Percentiles rank a stretch among this genome's conserved stretches.
Evolutionary conservation across 1,140 invertebrate species (phyloP).

Genomic region (Branchinecta lindahli): DNA sequence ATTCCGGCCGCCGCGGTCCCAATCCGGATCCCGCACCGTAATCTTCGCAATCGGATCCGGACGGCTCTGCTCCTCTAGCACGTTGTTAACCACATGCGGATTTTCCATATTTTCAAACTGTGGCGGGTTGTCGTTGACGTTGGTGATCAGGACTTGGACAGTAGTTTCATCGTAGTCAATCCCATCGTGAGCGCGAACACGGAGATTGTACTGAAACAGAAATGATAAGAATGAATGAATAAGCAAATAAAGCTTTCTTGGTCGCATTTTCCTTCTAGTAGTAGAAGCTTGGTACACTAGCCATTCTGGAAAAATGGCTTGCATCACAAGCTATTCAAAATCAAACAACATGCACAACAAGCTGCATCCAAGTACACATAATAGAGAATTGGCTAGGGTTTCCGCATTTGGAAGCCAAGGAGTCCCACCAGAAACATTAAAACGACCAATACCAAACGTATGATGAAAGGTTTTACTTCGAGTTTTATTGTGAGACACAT

Average conservation of each 20-base stretch:
- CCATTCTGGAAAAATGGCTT: too few species aligned
- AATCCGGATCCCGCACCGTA: constrained; percentile 69
- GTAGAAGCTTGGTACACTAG: too few species aligned
- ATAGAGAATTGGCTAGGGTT: too few species aligned
- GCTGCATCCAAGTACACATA: too few species aligned
- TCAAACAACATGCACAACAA: too few species aligned
- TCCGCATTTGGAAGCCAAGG: too few species aligned
- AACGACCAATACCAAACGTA: too few species aligned
- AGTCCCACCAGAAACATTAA: too few species aligned
- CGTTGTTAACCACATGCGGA: constrained; percentile 11
- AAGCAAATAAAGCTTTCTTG: neutral
- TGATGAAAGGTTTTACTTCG: too few species aligned
- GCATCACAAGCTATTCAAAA: too few species aligned
- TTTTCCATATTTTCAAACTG: constrained; percentile 40
- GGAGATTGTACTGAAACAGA: constrained; percentile 45
- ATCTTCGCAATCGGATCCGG: constrained; percentile 26
- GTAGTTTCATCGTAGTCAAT: constrained; percentile 52
- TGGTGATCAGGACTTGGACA: constrained; percentile 58
- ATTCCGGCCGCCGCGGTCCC: constrained; percentile 43
- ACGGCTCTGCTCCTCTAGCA: constrained; percentile 17
- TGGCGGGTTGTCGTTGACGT: constrained; percentile 67
- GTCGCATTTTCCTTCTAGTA: too few species aligned
- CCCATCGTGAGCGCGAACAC: constrained; percentile 59
- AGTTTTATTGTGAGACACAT: too few species aligned
- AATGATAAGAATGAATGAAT: constrained; percentile 17